These are phyloP conservation scores for Cantharis rustica DNA, from an alignment of 2,888 invertebrate species.

Conservation along the genomic window DNA sequence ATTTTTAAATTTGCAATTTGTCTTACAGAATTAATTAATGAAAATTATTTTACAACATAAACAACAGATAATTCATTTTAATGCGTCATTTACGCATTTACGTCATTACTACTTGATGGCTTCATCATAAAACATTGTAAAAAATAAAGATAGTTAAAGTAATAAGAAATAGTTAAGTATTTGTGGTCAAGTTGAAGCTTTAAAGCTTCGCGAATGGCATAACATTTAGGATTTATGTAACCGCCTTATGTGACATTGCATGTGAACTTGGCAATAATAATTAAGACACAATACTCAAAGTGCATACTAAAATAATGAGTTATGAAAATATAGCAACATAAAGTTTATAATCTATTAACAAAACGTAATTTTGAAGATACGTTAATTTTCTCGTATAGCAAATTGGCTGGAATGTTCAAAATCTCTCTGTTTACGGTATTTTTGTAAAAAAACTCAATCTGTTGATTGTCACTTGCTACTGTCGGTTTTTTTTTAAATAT, in stretches of 20 bases:
- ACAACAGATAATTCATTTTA: background rate
- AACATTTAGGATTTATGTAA: constrained; percentile 31
- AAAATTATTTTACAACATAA: background rate
- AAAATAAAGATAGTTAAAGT: background rate
- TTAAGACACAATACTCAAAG: constrained; percentile 33
- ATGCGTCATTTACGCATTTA: background rate
- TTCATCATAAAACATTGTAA: background rate
- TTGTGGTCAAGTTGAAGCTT: constrained; percentile 29
- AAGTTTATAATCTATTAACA: background rate
- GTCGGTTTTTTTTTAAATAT: constrained; percentile 47
- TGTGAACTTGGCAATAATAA: constrained; percentile 29
- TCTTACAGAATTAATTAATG: constrained; percentile 14
- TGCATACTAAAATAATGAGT: constrained; percentile 5
- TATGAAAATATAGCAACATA: background rate
- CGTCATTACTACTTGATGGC: background rate
- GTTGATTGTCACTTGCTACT: constrained; percentile 54
- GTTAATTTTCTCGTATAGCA: background rate
- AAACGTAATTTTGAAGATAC: background rate
- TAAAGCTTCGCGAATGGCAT: constrained; percentile 21
- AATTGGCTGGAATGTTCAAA: background rate
- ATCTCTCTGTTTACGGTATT: background rate
- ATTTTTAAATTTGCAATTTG: constrained; percentile 25
- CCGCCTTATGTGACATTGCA: constrained; percentile 30
- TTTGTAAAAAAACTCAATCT: constrained; percentile 48
- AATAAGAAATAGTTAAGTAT: background rate